Percentiles rank a stretch among this genome's conserved stretches.
Conservation (phyloP, 1,140 invertebrate species). For the Triops longicaudatus region DNA sequence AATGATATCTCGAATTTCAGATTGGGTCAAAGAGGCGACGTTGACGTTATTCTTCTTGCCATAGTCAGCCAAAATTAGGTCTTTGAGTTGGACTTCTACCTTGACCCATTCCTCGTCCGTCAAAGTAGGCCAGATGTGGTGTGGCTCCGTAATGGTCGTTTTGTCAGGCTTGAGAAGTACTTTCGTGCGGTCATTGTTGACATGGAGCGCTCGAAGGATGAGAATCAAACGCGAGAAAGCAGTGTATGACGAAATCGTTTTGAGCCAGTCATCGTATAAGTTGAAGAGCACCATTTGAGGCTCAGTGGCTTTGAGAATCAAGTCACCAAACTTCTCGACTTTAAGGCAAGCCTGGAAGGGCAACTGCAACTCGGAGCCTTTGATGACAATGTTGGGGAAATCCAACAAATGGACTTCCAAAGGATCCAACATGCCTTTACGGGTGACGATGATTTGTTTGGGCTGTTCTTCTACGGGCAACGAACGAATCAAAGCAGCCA, state of each 20-base stretch:
- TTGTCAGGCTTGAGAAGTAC: slow-evolving; percentile 98
- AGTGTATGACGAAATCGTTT: slow-evolving; percentile 90
- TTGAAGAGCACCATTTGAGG: slow-evolving; percentile 99
- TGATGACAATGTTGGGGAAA: slow-evolving; percentile 99
- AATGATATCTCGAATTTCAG: slow-evolving; percentile 98
- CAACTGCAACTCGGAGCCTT: slow-evolving; percentile 95
- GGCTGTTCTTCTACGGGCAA: slow-evolving; percentile 99
- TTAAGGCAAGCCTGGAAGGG: slow-evolving; percentile 99
- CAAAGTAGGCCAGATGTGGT: slow-evolving; percentile 98
- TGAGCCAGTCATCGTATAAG: slow-evolving; percentile 98
- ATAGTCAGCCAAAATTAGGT: slow-evolving; percentile 97
- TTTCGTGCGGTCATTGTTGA: slow-evolving; percentile 98
- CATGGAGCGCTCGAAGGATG: slow-evolving; percentile 92
- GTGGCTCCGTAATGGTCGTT: slow-evolving; percentile 95
- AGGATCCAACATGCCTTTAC: slow-evolving; percentile 99
- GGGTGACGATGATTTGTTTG: slow-evolving; percentile 98
- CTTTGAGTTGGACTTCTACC: slow-evolving; percentile 95
- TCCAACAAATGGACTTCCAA: slow-evolving; percentile 96
- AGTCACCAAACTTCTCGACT: slow-evolving; percentile 98
- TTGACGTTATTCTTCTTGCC: slow-evolving; percentile 99
- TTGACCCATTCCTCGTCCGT: slow-evolving; percentile 99
- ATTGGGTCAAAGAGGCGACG: slow-evolving; percentile 95
- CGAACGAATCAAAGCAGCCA: slow-evolving; percentile 96
- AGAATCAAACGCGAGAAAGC: slow-evolving; percentile 96
- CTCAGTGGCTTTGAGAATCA: slow-evolving; percentile 98